Percentiles rank a stretch among this genome's conserved stretches.
These are phyloP conservation scores for Drosophila ezoana DNA, from an alignment of 2,888 invertebrate genomes.

Conservation along the genomic window DNA sequence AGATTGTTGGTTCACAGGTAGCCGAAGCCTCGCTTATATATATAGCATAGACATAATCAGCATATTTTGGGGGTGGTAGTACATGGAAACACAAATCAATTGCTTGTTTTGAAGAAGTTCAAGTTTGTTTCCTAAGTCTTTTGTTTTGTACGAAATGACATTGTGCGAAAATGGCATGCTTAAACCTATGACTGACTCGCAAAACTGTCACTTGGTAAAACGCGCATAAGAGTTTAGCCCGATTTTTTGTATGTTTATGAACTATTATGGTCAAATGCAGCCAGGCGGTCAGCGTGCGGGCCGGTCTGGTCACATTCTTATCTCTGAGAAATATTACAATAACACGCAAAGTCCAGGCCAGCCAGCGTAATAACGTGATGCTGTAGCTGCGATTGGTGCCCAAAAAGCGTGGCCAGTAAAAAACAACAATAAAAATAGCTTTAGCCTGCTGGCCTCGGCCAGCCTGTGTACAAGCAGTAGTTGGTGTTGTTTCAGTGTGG, in stretches of 20 bases:
- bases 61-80: not conserved
- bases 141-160: not conserved
- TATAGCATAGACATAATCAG: not conserved
- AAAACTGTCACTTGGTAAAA: conserved; percentile 62
- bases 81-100: not conserved
- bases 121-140: conserved; percentile 48
- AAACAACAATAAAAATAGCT: conserved; percentile 30
- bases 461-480: conserved; percentile 23
- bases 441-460: conserved; percentile 23
- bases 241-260: conserved; percentile 72
- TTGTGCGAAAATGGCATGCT: not conserved
- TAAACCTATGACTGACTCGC: conserved; percentile 41
- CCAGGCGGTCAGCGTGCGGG: conserved; percentile 34
- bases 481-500: conserved; percentile 26
- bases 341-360: conserved; percentile 84
- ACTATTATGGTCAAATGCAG: conserved; percentile 40
- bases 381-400: conserved; percentile 25
- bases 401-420: conserved; percentile 30
- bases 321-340: conserved; percentile 85
- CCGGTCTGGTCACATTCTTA: conserved; percentile 84
- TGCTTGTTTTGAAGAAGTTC: conserved; percentile 1
- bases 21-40: not conserved
- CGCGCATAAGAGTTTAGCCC: conserved; percentile 47
- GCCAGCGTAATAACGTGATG: conserved; percentile 36
- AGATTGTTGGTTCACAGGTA: conserved; percentile 12